Evolutionary conservation across 2,888 invertebrate genomes (phyloP), one percentile per base, ranked within the genome.

Genomic region (Dysmachus trigonus): DNA sequence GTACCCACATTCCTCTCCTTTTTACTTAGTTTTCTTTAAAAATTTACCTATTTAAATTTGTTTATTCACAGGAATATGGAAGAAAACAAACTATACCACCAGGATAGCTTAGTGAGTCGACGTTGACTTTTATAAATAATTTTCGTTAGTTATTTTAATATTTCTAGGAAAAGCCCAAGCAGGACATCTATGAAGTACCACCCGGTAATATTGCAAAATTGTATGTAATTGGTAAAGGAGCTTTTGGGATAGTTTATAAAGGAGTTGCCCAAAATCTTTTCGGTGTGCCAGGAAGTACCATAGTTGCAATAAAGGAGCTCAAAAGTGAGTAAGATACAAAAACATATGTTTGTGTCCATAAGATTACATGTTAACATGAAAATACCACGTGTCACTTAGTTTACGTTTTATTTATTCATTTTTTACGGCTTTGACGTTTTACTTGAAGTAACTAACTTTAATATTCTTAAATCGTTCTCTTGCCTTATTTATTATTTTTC

Each of bases 251-350:
- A 73, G 96, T 96, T 0, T 95, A 94, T 89, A 93, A 94, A 27
- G 96, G 95, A 0, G 93, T 93, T 0, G 93, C 95, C 5, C 93
- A 94, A 86, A 93, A 93, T 77, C 90, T 94, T 33, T 89, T 90
- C 0, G 92, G 92, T 0, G 92, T 93, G 90, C 92, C 93, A 89
- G 89, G 94, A 90, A 89, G 93, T 90, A 89, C 93, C 15, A 92
- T 93, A 0, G 96, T 96, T 0, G 96, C 96, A 6, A 95, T 96
- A 8, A 97, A 96, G 90, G 95, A 95, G 91, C 92, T 96, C 0
- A 94, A 94, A 92, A 94, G 96, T 95, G 91, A 91, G 91, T 88
- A n/a, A 6, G 18, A 35, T 31, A 13, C 51, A 22, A 0, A 22
- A 18, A 18, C 8, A 22, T 18, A 53, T n/a, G 47, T 7, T 7